These are phyloP conservation scores for Lipophrys pholis DNA, from an alignment of 2,113 vertebrate genomes.

Conservation along the genomic window DNA sequence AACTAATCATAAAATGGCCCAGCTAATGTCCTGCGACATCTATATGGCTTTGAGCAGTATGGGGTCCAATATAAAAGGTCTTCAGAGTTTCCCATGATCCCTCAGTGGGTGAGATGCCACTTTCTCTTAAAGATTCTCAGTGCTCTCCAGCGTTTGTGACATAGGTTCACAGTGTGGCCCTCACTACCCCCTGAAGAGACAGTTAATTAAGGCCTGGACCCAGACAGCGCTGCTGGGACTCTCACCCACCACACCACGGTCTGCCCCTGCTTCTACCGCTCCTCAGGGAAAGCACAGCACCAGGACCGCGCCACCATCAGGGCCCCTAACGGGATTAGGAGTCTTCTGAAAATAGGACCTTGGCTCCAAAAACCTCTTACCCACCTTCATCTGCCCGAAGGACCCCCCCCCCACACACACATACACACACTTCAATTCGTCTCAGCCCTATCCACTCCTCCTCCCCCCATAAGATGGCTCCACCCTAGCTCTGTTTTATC, in stretches of 20 bases:
- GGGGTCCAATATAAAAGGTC: conserved; percentile 71
- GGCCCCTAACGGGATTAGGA: conserved; percentile 82
- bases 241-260: conserved; percentile 48
- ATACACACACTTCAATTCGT: conserved; percentile 14
- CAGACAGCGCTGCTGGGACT: conserved; percentile 60
- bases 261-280: conserved; percentile 28
- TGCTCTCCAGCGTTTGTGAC: conserved; percentile 57
- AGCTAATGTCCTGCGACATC: conserved; percentile 67
- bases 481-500: conserved; percentile 78
- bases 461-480: conserved; percentile 52
- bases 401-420: conserved; percentile 33
- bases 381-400: conserved; percentile 71
- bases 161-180: conserved; percentile 68
- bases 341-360: conserved; percentile 72
- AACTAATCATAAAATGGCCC: conserved; percentile 66
- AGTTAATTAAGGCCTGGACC: conserved; percentile 77
- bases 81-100: conserved; percentile 54
- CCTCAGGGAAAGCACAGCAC: conserved; percentile 53
- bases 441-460: conserved; percentile 16
- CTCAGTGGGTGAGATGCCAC: conserved; percentile 68
- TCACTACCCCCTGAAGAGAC: conserved; percentile 73
- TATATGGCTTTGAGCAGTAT: conserved; percentile 65
- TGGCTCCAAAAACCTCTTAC: conserved; percentile 57
- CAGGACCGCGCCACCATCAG: conserved; percentile 39
- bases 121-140: conserved; percentile 66